phyloP scores from a whole-genome alignment of 2,113 vertebrate species.

The Paratilapia polleni region DNA sequence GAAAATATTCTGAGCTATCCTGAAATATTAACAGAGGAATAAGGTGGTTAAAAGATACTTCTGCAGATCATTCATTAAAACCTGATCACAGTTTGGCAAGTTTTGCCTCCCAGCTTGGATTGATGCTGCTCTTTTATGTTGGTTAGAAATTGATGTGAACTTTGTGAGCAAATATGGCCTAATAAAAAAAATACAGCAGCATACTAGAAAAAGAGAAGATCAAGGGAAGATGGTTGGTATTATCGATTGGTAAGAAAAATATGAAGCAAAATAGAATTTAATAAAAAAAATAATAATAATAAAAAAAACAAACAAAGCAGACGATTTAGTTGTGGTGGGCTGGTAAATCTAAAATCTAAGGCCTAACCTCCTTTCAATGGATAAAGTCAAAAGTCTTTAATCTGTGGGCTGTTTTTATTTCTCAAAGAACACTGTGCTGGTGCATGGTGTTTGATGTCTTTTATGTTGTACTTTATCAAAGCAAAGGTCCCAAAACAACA shows the following conservation, averaged over 20 bases:
- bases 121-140: background rate
- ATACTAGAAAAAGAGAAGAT: background rate
- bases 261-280: background rate
- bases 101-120: background rate
- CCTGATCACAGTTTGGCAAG: background rate
- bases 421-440: slow-evolving; percentile 33
- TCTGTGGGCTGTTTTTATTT: slow-evolving; percentile 33
- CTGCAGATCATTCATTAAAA: background rate
- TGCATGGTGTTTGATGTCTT: slow-evolving; percentile 38
- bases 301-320: background rate
- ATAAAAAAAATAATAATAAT: background rate
- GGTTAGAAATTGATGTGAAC: background rate
- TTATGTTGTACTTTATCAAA: slow-evolving; percentile 44
- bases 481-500: slow-evolving; percentile 25
- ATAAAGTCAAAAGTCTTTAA: slow-evolving; percentile 37
- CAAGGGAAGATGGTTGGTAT: background rate
- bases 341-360: slow-evolving; percentile 28
- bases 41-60: background rate
- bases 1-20: slow-evolving; percentile 95
- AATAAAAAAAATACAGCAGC: background rate
- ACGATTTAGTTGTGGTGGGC: background rate
- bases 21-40: slow-evolving; percentile 55
- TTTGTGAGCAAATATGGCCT: background rate
- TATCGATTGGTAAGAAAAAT: background rate
- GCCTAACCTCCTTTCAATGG: slow-evolving; percentile 16